A percentile compares a stretch with the other conserved stretches of the same genome.
Evolutionary conservation across 2,797 vertebrate genomes (phyloP).

Genomic region (Petrocephalus schoutedeni): DNA sequence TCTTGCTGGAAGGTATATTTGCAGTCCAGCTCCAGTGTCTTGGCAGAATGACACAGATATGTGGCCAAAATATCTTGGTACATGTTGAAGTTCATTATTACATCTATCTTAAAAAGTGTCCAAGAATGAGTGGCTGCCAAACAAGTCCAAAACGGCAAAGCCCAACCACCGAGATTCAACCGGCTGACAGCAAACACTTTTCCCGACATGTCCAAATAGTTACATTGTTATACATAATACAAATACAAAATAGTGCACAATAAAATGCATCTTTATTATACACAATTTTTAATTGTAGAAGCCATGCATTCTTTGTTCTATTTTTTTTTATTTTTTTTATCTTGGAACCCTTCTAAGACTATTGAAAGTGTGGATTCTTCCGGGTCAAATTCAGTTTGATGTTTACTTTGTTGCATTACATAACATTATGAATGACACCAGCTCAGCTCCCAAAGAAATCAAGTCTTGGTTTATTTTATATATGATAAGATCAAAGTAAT

Average conservation of each 20-base stretch:
- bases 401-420: not conserved
- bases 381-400: not conserved
- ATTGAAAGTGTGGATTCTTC: not conserved
- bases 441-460: not conserved
- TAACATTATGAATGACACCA: not conserved
- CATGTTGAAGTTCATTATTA: not conserved
- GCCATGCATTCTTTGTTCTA: not conserved
- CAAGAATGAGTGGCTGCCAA: not conserved
- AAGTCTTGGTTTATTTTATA: not conserved
- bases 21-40: not conserved
- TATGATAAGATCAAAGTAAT: not conserved
- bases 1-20: conserved; percentile 10
- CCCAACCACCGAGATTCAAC: not conserved
- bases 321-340: not conserved
- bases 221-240: not conserved
- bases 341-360: not conserved
- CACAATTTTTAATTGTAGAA: not conserved
- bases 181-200: not conserved
- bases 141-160: not conserved
- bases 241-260: too few species aligned
- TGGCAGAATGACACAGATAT: not conserved
- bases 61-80: not conserved
- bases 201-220: not conserved
- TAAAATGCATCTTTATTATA: not conserved
- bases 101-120: not conserved